Evolutionary conservation across 2,888 invertebrate species (phyloP), one percentile per base, ranked within the genome.

Genomic region (Tipula helvola): DNA sequence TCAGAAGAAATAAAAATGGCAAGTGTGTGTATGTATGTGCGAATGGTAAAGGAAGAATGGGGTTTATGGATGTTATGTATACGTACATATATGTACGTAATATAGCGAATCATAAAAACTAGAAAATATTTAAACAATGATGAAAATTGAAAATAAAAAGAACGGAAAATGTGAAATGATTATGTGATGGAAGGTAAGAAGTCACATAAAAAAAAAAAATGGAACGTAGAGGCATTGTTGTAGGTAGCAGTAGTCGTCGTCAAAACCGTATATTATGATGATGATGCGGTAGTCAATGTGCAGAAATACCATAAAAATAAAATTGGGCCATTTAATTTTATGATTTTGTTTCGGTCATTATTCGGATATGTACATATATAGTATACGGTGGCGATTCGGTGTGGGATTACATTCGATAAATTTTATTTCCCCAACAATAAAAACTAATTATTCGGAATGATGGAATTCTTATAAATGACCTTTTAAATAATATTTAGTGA

Each of bases 91-190:
- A n/a, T 16, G 52, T 52, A n/a, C 7, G 52, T 52, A 13, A n/a
- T 52, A 71, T 71, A 71, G 28, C 71, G 71, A 71, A 71, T 71
- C 71, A 71, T 71, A 71, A 71, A 71, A 71, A 71, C 71, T 71
- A 71, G 71, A 71, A 71, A 71, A 71, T 71, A 71, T 71, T 71
- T 71, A 71, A 71, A 71, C 71, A 71, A 71, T 71, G 71, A 71
- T 71, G 71, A 71, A 71, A 71, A 71, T 71, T 71, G 71, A 71
- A 71, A 71, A 71, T 71, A 71, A 71, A 71, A 52, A 16, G 28
- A 28, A 28, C 28, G 28, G 28, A 52, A 52, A 52, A 52, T 28
- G 71, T 71, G 71, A 71, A 71, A 71, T 71, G 71, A 71, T 71
- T 71, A 71, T 71, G 71, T 71, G 71, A 71, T 71, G 71, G 71